phyloP scores from a whole-genome alignment of 2,797 vertebrate genomes.

The Masticophis lateralis region DNA sequence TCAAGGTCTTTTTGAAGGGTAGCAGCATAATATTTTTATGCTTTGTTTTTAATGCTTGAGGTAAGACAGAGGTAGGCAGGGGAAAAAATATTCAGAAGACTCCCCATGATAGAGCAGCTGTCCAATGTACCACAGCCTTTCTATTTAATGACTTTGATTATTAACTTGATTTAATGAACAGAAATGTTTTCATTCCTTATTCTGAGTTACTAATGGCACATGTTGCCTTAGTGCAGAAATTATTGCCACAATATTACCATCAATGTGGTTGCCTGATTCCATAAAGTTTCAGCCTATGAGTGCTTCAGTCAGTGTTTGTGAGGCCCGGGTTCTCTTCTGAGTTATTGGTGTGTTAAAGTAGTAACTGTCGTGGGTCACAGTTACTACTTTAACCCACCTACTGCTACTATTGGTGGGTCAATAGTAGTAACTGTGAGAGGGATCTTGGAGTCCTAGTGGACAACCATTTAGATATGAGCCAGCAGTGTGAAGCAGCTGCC shows the following conservation, averaged over 20 bases:
- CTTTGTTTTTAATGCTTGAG: not conserved
- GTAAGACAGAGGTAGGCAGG: not conserved
- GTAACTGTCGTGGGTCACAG: too few species aligned
- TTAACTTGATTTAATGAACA: not conserved
- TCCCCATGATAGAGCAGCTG: not conserved
- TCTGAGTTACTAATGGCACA: not conserved
- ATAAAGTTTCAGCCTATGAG: not conserved
- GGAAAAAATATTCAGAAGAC: not conserved
- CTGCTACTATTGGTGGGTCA: too few species aligned
- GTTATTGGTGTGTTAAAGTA: not conserved
- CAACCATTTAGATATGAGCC: too few species aligned
- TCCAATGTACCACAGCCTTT: not conserved
- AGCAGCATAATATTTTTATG: too few species aligned
- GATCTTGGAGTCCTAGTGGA: too few species aligned
- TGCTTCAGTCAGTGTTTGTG: not conserved
- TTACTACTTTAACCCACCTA: too few species aligned
- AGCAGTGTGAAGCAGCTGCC: too few species aligned
- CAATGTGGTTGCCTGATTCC: not conserved
- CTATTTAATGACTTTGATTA: not conserved
- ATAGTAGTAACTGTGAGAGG: too few species aligned
- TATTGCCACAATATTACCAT: not conserved
- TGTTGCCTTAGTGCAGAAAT: not conserved
- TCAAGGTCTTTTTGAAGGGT: too few species aligned
- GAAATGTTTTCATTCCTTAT: not conserved
- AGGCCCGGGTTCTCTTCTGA: too few species aligned